phyloP scores from a whole-genome alignment of 2,888 invertebrate genomes.

The Erebia epiphron region DNA sequence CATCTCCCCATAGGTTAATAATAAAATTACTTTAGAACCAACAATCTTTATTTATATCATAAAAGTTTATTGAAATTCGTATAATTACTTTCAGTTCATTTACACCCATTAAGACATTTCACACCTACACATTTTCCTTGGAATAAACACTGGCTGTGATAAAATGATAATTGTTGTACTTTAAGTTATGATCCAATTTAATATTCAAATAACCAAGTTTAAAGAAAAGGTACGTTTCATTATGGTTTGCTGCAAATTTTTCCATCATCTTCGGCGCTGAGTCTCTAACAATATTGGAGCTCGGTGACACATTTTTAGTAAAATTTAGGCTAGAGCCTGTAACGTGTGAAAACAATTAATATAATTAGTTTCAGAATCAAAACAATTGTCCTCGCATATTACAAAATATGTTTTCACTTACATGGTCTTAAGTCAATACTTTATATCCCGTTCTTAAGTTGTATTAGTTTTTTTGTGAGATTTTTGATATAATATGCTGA shows the following conservation, averaged over 20 bases:
- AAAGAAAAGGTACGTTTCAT: slow-evolving; percentile 8
- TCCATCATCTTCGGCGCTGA: background rate
- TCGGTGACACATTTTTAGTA: background rate
- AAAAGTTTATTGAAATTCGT: too few species aligned
- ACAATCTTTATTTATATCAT: too few species aligned
- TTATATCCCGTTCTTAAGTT: too few species aligned
- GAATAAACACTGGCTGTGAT: background rate
- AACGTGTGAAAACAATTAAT: too few species aligned
- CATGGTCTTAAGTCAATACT: too few species aligned
- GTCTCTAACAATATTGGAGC: background rate
- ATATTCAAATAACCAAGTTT: background rate
- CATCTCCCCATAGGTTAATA: too few species aligned
- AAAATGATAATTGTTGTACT: slow-evolving; percentile 3
- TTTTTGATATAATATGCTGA: background rate
- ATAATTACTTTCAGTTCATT: too few species aligned
- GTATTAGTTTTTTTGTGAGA: too few species aligned
- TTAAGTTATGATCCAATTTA: background rate
- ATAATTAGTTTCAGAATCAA: background rate
- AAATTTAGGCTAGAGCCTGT: background rate
- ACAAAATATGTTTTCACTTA: too few species aligned
- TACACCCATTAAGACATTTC: background rate
- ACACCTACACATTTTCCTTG: background rate
- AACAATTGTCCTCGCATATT: background rate
- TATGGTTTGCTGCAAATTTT: background rate
- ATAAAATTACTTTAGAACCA: too few species aligned